phyloP scores from a whole-genome alignment of 2,113 vertebrate species.

The Trematocara zebra region DNA sequence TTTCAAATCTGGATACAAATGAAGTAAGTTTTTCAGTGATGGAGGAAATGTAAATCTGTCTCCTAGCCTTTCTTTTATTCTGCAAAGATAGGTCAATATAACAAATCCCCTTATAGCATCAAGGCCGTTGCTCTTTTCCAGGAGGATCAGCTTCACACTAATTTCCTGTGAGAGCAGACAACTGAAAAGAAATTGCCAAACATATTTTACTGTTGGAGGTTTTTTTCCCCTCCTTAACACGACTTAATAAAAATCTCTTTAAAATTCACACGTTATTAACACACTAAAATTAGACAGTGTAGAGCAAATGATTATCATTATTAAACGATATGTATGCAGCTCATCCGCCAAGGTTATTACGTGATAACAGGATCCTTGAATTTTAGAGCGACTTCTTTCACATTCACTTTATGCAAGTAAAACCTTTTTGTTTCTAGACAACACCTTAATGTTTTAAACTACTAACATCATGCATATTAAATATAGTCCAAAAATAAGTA shows the following conservation, averaged over 20 bases:
- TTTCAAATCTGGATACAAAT: neutral
- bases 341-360: neutral
- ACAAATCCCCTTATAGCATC: neutral
- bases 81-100: neutral
- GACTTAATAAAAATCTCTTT: neutral
- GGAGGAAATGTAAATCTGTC: neutral
- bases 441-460: neutral
- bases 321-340: neutral
- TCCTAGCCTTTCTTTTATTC: neutral
- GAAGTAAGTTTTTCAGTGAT: neutral
- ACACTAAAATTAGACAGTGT: constrained; percentile 16
- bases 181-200: neutral
- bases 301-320: neutral
- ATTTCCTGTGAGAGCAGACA: neutral
- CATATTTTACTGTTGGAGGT: neutral
- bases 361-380: neutral
- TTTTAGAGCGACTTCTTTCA: neutral
- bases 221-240: neutral
- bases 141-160: neutral
- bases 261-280: constrained; percentile 21
- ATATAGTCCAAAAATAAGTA: neutral
- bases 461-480: neutral
- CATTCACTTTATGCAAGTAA: neutral
- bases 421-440: neutral
- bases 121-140: neutral